Evolutionary conservation across 2,797 vertebrate genomes (phyloP).

Genomic region (Sebastes baramenuke): DNA sequence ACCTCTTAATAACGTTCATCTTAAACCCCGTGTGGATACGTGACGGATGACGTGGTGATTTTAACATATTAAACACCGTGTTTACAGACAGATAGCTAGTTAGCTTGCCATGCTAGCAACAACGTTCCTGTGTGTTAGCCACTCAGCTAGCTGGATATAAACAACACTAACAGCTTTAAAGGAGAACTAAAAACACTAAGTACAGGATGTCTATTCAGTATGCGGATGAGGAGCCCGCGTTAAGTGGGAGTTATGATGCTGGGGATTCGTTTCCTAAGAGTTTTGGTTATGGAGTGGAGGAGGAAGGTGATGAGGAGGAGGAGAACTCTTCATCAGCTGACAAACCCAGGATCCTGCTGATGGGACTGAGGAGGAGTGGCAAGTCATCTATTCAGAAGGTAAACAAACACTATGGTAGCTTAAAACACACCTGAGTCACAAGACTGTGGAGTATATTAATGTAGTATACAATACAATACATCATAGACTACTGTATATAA

Average conservation of each 20-base stretch:
- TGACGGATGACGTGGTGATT: background rate
- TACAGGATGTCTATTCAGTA: constrained; percentile 82
- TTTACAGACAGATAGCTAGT: background rate
- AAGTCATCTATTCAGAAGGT: constrained; percentile 97
- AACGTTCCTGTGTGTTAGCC: constrained; percentile 11
- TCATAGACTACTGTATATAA: rapidly evolving
- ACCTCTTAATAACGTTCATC: rapidly evolving
- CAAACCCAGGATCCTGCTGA: constrained; percentile 91
- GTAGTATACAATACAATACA: no score
- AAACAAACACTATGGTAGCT: no score
- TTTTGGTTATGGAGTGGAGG: constrained; percentile 90
- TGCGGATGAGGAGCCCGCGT: constrained; percentile 69
- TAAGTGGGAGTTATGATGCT: constrained; percentile 83
- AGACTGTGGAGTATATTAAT: no score
- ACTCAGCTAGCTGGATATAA: background rate
- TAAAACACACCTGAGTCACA: no score
- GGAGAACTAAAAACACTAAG: background rate
- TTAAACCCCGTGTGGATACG: background rate
- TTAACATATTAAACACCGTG: background rate
- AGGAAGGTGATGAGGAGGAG: constrained; percentile 81
- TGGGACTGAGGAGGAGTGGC: constrained; percentile 93
- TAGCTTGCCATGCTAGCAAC: constrained; percentile 65
- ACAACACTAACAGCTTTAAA: background rate
- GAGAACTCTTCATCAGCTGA: constrained; percentile 78
- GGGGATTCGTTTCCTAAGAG: constrained; percentile 91